Conservation (phyloP, 2,113 vertebrate genomes). For the Charina bottae region DNA sequence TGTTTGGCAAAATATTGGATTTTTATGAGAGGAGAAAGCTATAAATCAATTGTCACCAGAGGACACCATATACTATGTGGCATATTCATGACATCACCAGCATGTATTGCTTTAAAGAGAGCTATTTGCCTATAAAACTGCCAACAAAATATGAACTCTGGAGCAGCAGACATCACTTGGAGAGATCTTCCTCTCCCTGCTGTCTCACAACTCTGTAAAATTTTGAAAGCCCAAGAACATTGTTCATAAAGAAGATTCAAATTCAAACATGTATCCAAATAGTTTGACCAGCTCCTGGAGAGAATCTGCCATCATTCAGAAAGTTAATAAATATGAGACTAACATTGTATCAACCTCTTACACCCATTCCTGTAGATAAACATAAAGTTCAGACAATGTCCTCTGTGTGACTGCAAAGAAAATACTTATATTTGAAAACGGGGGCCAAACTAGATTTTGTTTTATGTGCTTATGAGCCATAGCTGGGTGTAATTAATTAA, state of each 20-base stretch:
- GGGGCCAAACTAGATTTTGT: background rate
- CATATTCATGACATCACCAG: conserved; percentile 52
- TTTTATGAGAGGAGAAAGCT: conserved; percentile 65
- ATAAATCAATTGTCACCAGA: conserved; percentile 59
- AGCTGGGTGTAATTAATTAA: background rate
- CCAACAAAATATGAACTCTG: conserved; percentile 56
- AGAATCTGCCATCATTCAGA: conserved; percentile 63
- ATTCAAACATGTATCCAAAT: conserved; percentile 53
- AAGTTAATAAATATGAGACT: conserved; percentile 37
- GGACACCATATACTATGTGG: conserved; percentile 64
- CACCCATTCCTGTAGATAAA: background rate
- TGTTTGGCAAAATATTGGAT: conserved; percentile 49
- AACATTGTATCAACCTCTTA: background rate
- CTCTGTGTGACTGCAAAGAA: background rate
- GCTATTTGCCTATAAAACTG: conserved; percentile 62
- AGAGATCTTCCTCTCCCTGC: conserved; percentile 57
- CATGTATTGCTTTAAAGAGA: conserved; percentile 48
- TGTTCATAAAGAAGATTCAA: conserved; percentile 56
- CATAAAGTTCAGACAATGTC: background rate
- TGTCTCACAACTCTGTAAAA: conserved; percentile 54
- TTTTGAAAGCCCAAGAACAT: conserved; percentile 46
- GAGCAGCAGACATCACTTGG: conserved; percentile 43
- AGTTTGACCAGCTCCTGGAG: conserved; percentile 51
- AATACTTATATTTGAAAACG: background rate
- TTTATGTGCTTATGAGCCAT: background rate